A percentile compares a stretch with the other conserved stretches of the same genome.
phyloP scores from a whole-genome alignment of 2,797 vertebrate genomes.

The Salmo trutta region DNA sequence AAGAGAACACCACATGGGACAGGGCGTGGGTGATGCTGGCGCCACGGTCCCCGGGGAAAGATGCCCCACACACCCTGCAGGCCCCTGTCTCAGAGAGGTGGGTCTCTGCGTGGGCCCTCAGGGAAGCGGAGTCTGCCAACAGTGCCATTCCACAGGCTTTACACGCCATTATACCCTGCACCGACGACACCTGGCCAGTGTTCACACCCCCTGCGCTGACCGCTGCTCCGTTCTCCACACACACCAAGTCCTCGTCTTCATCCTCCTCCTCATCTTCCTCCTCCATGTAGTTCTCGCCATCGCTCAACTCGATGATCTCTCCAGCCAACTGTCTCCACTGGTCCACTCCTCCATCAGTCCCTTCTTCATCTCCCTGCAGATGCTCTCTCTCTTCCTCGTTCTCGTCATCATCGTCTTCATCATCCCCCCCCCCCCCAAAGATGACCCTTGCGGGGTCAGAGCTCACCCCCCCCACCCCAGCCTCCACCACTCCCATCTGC shows the following conservation, averaged over 20 bases:
- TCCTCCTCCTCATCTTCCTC: slow-evolving; percentile 81
- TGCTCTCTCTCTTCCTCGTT: slow-evolving; percentile 40
- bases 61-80: slow-evolving; percentile 88
- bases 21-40: slow-evolving; percentile 83
- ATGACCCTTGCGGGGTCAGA: slow-evolving; percentile 43
- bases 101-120: slow-evolving; percentile 85
- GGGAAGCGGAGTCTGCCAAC: slow-evolving; percentile 81
- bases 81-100: slow-evolving; percentile 87
- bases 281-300: slow-evolving; percentile 87
- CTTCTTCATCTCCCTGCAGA: too few relatives aligned
- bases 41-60: slow-evolving; percentile 79
- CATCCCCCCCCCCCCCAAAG: slow-evolving; percentile 72
- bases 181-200: slow-evolving; percentile 50
- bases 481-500: slow-evolving; percentile 50
- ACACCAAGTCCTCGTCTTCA: slow-evolving; percentile 86
- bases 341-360: slow-evolving; percentile 48
- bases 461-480: neutral
- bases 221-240: slow-evolving; percentile 83
- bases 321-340: slow-evolving; percentile 69
- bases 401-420: slow-evolving; percentile 56
- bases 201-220: slow-evolving; percentile 39
- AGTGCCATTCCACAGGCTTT: slow-evolving; percentile 85
- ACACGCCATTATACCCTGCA: slow-evolving; percentile 67
- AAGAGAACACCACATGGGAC: slow-evolving; percentile 91
- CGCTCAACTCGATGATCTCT: slow-evolving; percentile 80